Evolutionary conservation across 2,797 vertebrate species (phyloP).

Genomic region (Leuciscus waleckii): DNA sequence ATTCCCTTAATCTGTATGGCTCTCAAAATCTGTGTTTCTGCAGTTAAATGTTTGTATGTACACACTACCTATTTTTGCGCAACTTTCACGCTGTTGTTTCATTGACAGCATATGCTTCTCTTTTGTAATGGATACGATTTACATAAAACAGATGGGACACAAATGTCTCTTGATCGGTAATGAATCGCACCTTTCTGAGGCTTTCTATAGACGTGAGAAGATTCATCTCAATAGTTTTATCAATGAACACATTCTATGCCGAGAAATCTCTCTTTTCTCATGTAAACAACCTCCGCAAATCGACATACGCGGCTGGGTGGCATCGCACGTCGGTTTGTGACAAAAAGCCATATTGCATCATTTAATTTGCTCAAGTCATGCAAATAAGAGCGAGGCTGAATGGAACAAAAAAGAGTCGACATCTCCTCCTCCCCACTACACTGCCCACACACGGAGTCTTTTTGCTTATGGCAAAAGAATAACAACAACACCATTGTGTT

Average conservation of each 20-base stretch:
- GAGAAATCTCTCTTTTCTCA: slow-evolving; percentile 88
- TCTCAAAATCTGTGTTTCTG: not conserved
- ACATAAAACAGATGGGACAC: slow-evolving; percentile 25
- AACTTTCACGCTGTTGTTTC: slow-evolving; percentile 26
- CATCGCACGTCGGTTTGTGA: slow-evolving; percentile 97
- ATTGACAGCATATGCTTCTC: slow-evolving; percentile 8
- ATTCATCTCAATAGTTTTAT: slow-evolving; percentile 31
- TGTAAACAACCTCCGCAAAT: slow-evolving; percentile 93
- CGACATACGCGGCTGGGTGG: slow-evolving; percentile 98
- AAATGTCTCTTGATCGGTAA: slow-evolving; percentile 1
- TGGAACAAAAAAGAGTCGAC: slow-evolving; percentile 96
- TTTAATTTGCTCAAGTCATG: slow-evolving; percentile 99
- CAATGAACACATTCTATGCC: slow-evolving; percentile 78
- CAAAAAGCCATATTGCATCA: slow-evolving; percentile 99
- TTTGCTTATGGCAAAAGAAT: slow-evolving; percentile 99
- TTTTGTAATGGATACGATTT: slow-evolving; percentile 1
- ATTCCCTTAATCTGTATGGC: not conserved
- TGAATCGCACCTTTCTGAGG: slow-evolving; percentile 10
- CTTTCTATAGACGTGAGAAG: slow-evolving; percentile 12
- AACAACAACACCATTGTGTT: slow-evolving; percentile 99
- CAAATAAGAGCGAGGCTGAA: slow-evolving; percentile 95
- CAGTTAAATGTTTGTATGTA: not conserved
- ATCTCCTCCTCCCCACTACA: slow-evolving; percentile 99
- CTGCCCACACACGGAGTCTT: slow-evolving; percentile 99
- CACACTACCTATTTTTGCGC: not conserved